Base-by-base conservation (phyloP, 2,113 vertebrate species). In the Cyanistes caeruleus region DNA sequence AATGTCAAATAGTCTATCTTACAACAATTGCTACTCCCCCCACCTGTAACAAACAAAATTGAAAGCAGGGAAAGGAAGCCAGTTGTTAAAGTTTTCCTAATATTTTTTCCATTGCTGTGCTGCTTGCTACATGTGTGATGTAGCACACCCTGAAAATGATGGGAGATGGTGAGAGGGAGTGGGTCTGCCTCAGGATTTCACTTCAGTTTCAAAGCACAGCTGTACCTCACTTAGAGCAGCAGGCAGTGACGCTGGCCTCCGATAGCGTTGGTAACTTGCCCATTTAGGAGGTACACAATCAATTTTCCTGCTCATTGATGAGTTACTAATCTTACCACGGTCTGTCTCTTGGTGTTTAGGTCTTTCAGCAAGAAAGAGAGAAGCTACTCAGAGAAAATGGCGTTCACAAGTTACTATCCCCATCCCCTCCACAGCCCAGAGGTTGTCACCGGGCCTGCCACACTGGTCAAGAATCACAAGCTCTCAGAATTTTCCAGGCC, bases 271-370 rank as follows among this genome's bases (percentile, higher is more conserved):
- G 13, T 82, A 35, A 69, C 64, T 70, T 83, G 7, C 49, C 82
- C 58, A 7, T 59, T 56, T 46, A 84, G 56, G 48, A 76, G 30
- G 14, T 17, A 17, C 48, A 67, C 59, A 48, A 11, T 22, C 56
- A 35, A 44, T 84, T 68, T 56, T 51, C 60, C 62, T 79, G 49
- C 33, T 76, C 22, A 5, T 33, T 80, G 58, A 41, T 84, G 69
- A 70, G 15, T 62, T 75, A 15, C 20, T 92, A 56, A 74, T 49
- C 60, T 77, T 56, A 73, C 52, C 9, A 0, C 52, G 62, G 33
- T 96, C 25, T 94, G 13, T 93, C 75, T 91, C 39, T 95, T 52
- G 88, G 13, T 4, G 58, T 96, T 85, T 74, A 98, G 98, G 94
- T 96, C 92, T 37, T 83, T 72, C 33, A 48, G 35, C 85, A 97